Evolutionary conservation across 2,888 invertebrate genomes (phyloP).

Genomic region (Lacanobia oleracea): DNA sequence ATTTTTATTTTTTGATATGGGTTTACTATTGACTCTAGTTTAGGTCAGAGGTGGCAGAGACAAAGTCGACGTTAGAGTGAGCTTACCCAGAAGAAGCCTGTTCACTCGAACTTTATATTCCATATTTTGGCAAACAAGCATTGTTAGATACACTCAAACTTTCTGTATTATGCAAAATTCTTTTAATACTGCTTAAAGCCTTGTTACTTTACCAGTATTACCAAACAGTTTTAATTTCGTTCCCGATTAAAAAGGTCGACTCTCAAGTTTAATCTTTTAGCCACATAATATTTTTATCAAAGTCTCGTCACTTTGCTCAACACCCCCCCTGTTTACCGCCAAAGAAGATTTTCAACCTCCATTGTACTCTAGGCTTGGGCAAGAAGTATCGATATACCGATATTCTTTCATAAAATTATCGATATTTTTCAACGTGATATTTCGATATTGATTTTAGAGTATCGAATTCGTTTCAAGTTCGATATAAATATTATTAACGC

Average conservation of each 20-base stretch:
- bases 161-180: slow-evolving; percentile 9
- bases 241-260: slow-evolving; percentile 29
- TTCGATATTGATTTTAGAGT: too few relatives aligned
- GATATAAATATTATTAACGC: too few relatives aligned
- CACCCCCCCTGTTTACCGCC: slow-evolving; percentile 49
- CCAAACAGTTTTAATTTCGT: slow-evolving; percentile 32
- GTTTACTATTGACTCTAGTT: too few relatives aligned
- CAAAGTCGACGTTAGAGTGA: too few relatives aligned
- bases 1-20: too few relatives aligned
- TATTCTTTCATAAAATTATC: too few relatives aligned
- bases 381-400: too few relatives aligned
- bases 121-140: not conserved
- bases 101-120: too few relatives aligned
- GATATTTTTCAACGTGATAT: too few relatives aligned
- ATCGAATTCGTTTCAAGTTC: too few relatives aligned
- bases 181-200: slow-evolving; percentile 11
- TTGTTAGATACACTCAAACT: slow-evolving; percentile 11
- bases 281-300: slow-evolving; percentile 45
- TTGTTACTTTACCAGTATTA: slow-evolving; percentile 15
- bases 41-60: too few relatives aligned
- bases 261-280: slow-evolving; percentile 46
- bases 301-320: slow-evolving; percentile 40
- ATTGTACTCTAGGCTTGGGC: slow-evolving; percentile 35
- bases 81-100: too few relatives aligned
- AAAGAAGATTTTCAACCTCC: slow-evolving; percentile 50